Evolutionary conservation across 2,797 vertebrate genomes (phyloP), one percentile per base, ranked within the genome.

Genomic region (Macropodus opercularis): DNA sequence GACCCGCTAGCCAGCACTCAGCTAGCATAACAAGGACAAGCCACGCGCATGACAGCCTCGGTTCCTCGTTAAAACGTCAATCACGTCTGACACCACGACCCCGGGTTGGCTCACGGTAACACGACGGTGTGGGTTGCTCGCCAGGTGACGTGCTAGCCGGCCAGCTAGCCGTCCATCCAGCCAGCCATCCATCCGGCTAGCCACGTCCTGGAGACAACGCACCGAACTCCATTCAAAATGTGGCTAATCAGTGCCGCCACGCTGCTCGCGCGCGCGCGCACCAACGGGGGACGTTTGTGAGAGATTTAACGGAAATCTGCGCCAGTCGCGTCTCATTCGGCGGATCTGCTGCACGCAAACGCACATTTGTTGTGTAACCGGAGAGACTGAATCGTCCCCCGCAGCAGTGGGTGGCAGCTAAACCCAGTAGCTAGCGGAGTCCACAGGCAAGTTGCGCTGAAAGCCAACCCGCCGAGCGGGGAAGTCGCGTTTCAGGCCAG

Each of bases 131-230:
- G 23, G 44, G 36, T 54, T 58, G 62, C 56, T 74, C 75, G 35
- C 82, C 81, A 76, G 80, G 86, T 81, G 75, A 65, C 23, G 62
- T 29, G 58, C 36, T 55, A 21, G 77, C 82, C 80, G 79, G 51
- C 72, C 31, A 70, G 79, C 77, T 72, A 80, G 78, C 75, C 64
- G 67, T n/a, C n/a, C n/a, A n/a, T n/a, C n/a, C n/a, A n/a, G n/a
- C n/a, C n/a, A n/a, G n/a, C n/a, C n/a, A n/a, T n/a, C n/a, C n/a
- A n/a, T n/a, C n/a, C n/a, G n/a, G n/a, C n/a, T n/a, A n/a, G n/a
- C n/a, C n/a, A n/a, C n/a, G 27, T 14, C 14, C 11, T 21, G 17
- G 42, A 69, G 32, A 63, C 5, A 57, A 63, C 31, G 52, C 32
- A 23, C 71, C 79, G 58, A 50, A 79, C 69, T 52, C 65, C 63